Conservation (phyloP, 2,113 vertebrate species). For the Emberiza fucata region DNA sequence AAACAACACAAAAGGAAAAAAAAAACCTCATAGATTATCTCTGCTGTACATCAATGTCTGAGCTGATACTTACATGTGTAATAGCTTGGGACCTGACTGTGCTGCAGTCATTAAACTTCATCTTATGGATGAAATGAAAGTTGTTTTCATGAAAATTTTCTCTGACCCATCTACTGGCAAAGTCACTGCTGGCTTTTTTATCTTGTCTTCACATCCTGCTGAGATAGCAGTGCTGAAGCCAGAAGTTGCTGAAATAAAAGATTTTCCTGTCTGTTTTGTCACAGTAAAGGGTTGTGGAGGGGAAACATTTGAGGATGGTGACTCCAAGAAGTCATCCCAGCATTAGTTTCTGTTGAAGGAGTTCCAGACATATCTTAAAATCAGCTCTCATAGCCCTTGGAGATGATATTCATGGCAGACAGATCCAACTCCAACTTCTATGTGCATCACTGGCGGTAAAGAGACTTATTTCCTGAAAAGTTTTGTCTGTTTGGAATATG, state of each 20-base stretch:
- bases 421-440: not conserved
- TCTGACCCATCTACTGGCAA: constrained; percentile 2
- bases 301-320: not conserved
- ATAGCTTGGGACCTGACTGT: not conserved
- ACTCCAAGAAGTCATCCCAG: not conserved
- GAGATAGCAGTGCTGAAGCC: constrained; percentile 20
- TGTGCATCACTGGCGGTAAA: not conserved
- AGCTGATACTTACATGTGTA: not conserved
- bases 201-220: constrained; percentile 33
- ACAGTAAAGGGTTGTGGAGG: not conserved
- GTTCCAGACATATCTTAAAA: not conserved
- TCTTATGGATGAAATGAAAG: not conserved
- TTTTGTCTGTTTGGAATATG: not conserved
- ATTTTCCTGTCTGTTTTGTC: constrained; percentile 18
- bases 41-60: not conserved
- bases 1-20: too few species aligned
- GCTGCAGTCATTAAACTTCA: not conserved
- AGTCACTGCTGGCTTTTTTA: constrained; percentile 30
- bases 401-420: not conserved
- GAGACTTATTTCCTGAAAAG: not conserved
- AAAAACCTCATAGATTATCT: not conserved
- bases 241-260: constrained; percentile 1
- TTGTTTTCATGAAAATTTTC: not conserved
- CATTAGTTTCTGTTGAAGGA: not conserved
- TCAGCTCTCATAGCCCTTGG: not conserved